Evolutionary conservation across 2,797 vertebrate genomes (phyloP).

Genomic region (Schizopygopsis malacanthus): DNA sequence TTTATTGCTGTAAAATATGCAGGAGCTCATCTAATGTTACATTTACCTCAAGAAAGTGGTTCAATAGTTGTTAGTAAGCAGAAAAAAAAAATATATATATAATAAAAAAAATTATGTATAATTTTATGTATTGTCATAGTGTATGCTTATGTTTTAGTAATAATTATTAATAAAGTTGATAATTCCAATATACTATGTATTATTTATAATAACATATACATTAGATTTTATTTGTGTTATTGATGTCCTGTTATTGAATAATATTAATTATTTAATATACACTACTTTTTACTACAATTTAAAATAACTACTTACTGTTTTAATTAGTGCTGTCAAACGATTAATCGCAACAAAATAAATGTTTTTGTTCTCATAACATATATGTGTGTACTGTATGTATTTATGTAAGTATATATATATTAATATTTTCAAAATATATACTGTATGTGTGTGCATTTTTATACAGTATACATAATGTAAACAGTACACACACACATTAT

Average conservation of each 20-base stretch:
- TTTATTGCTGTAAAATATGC: neutral
- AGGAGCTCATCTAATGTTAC: neutral
- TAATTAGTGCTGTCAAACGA: neutral
- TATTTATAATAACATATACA: neutral
- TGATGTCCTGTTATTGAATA: neutral
- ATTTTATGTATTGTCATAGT: neutral
- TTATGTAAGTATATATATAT: neutral
- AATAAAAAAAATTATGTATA: too few relatives aligned
- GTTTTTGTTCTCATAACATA: neutral
- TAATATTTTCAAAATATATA: too few relatives aligned
- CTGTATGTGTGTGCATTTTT: neutral
- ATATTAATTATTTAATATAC: neutral
- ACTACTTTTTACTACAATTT: neutral
- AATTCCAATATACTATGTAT: neutral
- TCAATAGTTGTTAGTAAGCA: neutral
- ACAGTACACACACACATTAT: neutral
- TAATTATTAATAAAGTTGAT: too few relatives aligned
- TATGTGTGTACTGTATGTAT: neutral
- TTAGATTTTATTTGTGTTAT: neutral
- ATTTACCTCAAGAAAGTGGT: neutral
- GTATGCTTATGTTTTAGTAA: neutral
- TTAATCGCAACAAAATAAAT: neutral
- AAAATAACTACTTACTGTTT: neutral
- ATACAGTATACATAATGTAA: neutral
- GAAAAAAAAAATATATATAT: neutral